Evolutionary conservation across 2,797 vertebrate species (phyloP), one percentile per base, ranked within the genome.

Genomic region (Onychomys arenicola): DNA sequence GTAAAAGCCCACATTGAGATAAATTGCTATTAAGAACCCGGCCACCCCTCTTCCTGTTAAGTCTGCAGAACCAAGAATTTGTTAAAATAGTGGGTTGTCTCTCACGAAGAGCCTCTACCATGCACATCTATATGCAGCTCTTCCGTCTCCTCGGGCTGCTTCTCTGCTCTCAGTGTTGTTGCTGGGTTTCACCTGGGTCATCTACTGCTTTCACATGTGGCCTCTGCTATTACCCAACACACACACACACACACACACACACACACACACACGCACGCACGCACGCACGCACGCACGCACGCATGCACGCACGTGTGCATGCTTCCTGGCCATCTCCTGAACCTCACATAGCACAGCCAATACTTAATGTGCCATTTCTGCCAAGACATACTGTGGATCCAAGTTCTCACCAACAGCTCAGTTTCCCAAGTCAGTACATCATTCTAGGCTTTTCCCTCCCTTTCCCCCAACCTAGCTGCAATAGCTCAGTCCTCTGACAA

Each of bases 1-100:
- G 98, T 98, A 98, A 97, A 98, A 98, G 95, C 94, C 93, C 96
- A 94, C 3, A 21, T 85, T 95, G 97, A 98, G 97, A 98, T 96
- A 98, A 98, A 98, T 97, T 97, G 93, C 96, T 93, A 84, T 89
- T 96, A 96, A 96, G 92, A 96, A 69, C 89, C 87, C 46, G 65
- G 61, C 91, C 6, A 86, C 89, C 63, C 88, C 77, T 91, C 87
- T 49, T 94, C 94, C 84, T 77, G 76, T 78, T 81, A 73, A 84
- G 93, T 93, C 90, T 93, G 55, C 52, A 97, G 85, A 85, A 87
- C 25, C 65, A 89, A 86, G 97, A 92, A 97, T 95, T 90, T 97
- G 94, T 94, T 76, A 37, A 93, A 92, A 82, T 43, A 43, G 52
- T 85, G 63, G 37, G 69, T 25, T 81, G 81, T 37, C 75, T 85